These are phyloP conservation scores for Rhinogobius similis DNA, from an alignment of 2,113 vertebrate species.

Conservation along the genomic window DNA sequence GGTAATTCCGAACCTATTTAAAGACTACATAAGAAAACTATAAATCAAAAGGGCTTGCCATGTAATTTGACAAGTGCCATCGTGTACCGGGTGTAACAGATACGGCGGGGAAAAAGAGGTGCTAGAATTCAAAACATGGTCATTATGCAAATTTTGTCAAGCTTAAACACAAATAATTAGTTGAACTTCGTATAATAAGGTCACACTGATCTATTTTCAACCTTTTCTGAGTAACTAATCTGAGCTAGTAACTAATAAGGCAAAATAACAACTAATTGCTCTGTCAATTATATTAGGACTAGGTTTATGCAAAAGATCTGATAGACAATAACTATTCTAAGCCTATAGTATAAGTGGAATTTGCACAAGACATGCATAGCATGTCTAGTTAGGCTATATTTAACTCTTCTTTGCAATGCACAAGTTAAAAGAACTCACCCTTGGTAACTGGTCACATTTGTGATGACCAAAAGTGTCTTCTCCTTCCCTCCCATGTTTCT, in stretches of 20 bases:
- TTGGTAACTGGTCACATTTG: constrained; percentile 58
- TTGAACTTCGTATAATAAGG: background rate
- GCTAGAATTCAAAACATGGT: constrained; percentile 62
- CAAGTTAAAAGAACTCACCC: constrained; percentile 61
- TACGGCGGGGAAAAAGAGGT: constrained; percentile 34
- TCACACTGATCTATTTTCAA: background rate
- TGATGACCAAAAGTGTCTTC: constrained; percentile 71
- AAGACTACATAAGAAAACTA: background rate
- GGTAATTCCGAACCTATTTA: background rate
- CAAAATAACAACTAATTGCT: background rate
- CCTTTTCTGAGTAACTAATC: background rate
- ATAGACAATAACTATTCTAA: no score
- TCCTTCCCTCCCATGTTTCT: constrained; percentile 77
- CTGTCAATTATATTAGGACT: background rate
- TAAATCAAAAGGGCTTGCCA: constrained; percentile 16
- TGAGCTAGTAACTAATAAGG: background rate
- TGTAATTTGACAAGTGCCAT: constrained; percentile 43
- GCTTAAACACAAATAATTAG: constrained; percentile 7
- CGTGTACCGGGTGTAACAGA: constrained; percentile 44
- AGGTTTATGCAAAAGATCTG: background rate
- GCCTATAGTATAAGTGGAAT: no score
- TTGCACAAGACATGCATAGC: no score
- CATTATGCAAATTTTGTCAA: constrained; percentile 27
- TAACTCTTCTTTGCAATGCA: background rate
- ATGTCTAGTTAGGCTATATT: background rate